Evolutionary conservation across 2,888 invertebrate species (phyloP).

Genomic region (Cyrtodaria siliqua): DNA sequence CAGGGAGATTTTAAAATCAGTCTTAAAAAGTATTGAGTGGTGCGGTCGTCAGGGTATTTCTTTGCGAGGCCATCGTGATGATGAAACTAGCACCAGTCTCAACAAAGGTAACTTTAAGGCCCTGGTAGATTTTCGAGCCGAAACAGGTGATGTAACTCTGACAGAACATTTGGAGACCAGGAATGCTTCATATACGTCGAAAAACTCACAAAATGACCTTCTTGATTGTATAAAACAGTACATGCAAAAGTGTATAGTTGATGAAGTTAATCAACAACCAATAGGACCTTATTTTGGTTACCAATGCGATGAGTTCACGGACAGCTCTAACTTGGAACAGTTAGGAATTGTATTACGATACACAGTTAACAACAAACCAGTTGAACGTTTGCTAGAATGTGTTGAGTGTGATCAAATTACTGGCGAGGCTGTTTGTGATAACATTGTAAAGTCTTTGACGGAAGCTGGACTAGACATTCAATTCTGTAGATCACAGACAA

Average conservation of each 20-base stretch:
- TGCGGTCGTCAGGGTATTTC: conserved; percentile 18
- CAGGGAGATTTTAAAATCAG: conserved; percentile 5
- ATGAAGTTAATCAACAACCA: conserved; percentile 23
- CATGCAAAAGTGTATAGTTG: conserved; percentile 25
- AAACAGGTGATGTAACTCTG: conserved; percentile 1
- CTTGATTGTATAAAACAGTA: conserved; percentile 9
- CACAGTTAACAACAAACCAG: background rate
- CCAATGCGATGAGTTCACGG: conserved; percentile 33
- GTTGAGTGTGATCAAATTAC: background rate
- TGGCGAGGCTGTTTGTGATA: conserved; percentile 26
- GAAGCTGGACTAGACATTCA: conserved; percentile 17
- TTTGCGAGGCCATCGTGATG: conserved; percentile 12
- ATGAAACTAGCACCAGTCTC: background rate
- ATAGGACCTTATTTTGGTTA: conserved; percentile 11
- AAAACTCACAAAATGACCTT: conserved; percentile 7
- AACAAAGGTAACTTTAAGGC: conserved; percentile 15
- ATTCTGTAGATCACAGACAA: conserved; percentile 44
- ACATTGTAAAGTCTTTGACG: conserved; percentile 21
- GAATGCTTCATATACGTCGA: conserved; percentile 35
- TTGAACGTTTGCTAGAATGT: conserved; percentile 5
- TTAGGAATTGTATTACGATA: conserved; percentile 32
- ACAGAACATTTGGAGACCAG: conserved; percentile 11
- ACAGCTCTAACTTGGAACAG: background rate
- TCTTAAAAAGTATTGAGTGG: conserved; percentile 16
- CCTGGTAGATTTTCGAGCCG: conserved; percentile 2